Percentiles rank a stretch among this genome's conserved stretches.
Evolutionary conservation across 2,888 invertebrate genomes (phyloP).

Genomic region (Branchellion lobata): DNA sequence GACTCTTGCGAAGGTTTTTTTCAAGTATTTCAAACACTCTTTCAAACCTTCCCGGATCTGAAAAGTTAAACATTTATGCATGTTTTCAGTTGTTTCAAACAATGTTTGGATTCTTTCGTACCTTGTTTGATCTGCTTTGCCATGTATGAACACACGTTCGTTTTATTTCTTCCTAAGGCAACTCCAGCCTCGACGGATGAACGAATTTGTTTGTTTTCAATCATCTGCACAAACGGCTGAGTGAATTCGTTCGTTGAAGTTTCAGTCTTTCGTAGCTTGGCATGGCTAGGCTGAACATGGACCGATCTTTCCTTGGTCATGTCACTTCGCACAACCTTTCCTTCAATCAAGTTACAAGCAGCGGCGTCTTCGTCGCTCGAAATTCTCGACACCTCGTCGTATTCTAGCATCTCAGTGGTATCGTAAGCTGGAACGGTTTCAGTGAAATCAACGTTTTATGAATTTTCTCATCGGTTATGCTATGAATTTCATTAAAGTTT

Average conservation of each 20-base stretch:
- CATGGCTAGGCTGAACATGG: neutral
- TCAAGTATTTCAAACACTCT: neutral
- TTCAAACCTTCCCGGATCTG: neutral
- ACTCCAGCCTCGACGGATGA: neutral
- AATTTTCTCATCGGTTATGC: too few relatives aligned
- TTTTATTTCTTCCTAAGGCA: neutral
- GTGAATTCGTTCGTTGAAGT: neutral
- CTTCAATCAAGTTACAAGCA: conserved; percentile 4
- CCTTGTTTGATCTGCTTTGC: neutral
- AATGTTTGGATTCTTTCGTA: neutral
- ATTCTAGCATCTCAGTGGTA: neutral
- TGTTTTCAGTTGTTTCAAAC: neutral
- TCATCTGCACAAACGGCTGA: neutral
- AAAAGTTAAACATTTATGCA: neutral
- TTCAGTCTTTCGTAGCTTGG: neutral
- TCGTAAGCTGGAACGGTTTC: neutral
- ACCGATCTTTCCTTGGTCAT: neutral
- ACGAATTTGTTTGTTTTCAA: neutral
- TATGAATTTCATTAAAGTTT: too few relatives aligned
- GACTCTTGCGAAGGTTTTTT: neutral
- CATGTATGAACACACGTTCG: neutral
- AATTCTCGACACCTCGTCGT: neutral
- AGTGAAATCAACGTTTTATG: too few relatives aligned
- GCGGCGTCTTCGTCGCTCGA: neutral
- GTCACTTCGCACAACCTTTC: neutral